Evolutionary conservation across 2,797 vertebrate genomes (phyloP).

Genomic region (Microcaecilia unicolor): DNA sequence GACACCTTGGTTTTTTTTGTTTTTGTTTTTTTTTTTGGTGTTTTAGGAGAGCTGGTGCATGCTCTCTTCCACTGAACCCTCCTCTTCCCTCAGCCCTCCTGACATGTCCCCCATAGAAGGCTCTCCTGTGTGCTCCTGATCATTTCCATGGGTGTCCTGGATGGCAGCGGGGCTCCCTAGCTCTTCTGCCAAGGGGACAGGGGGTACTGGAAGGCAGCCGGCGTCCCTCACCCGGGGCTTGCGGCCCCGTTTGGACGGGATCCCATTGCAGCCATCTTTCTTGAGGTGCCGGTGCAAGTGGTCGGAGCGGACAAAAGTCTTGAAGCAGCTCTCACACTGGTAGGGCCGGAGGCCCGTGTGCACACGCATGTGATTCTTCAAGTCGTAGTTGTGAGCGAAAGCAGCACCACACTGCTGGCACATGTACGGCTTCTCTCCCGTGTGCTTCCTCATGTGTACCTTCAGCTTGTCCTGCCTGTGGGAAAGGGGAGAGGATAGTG

Average conservation of each 20-base stretch:
- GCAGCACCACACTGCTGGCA: slow-evolving; percentile 94
- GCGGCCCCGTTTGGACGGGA: slow-evolving; percentile 81
- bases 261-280: slow-evolving; percentile 94
- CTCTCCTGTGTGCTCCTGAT: slow-evolving; percentile 51
- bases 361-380: slow-evolving; percentile 98
- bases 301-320: slow-evolving; percentile 95
- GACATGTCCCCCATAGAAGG: slow-evolving; percentile 42
- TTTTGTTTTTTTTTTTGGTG: slow-evolving; percentile 41
- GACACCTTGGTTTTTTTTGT: slow-evolving; percentile 55
- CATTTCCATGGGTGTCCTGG: slow-evolving; percentile 14
- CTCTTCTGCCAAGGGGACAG: slow-evolving; percentile 1
- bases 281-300: slow-evolving; percentile 97
- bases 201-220: slow-evolving; percentile 1
- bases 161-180: slow-evolving; percentile 15
- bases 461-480: slow-evolving; percentile 97
- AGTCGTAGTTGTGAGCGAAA: slow-evolving; percentile 97
- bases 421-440: slow-evolving; percentile 95
- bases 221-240: slow-evolving; percentile 78
- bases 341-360: slow-evolving; percentile 96
- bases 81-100: slow-evolving; percentile 47
- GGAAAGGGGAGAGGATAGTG: not conserved
- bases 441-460: slow-evolving; percentile 97
- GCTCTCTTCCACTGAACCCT: slow-evolving; percentile 34
- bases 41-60: slow-evolving; percentile 55
- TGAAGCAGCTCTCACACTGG: slow-evolving; percentile 95